Base-by-base conservation (phyloP, 2,888 invertebrate genomes). In the Aporophyla nigra region DNA sequence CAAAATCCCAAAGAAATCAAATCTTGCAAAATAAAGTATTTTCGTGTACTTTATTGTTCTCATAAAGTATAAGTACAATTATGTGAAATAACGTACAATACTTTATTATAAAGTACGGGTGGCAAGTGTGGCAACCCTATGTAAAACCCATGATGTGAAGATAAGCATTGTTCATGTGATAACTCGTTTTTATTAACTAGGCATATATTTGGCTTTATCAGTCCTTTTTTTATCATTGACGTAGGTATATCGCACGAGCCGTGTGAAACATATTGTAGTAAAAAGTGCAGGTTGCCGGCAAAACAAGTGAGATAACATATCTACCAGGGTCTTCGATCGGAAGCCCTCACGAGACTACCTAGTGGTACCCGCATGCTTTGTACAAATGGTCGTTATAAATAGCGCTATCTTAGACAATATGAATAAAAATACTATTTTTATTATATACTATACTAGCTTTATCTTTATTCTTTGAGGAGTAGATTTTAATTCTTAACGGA, bases 291-390 rank as follows among this genome's bases (percentile, higher is more conserved):
- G 63, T 75, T 68, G 58, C 40, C 59, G 68, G 24, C 68, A 46
- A 71, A 84, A 83, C 61, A 53, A 75, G 53, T 70, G 53, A 12
- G 85, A 83, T 81, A 76, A 65, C 63, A 33, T 82, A 79, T 74
- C 70, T 84, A 72, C 54, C 12, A 7, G 19, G 16, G 73, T 40
- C 70, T 67, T 75, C 56, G 59, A 71, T 80, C 68, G 19, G 76
- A 62, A 76, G 63, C 72, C 68, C 67, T 67, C 83, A 84, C 73
- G 73, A 84, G 76, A 76, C 59, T 43, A 46, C 40, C 56, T 53
- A 75, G 75, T 75, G 70, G n/a, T 68, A 53, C 9, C 21, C 51
- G 70, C 80, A 63, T 63, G 59, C 43, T 58, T 74, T 14, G 1
- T 43, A 46, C 46, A 59, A 80, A 65, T 9, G 2, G 0, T n/a